These are phyloP conservation scores for Hippocampus barbouri DNA, from an alignment of 2,113 vertebrate genomes.

Conservation along the genomic window DNA sequence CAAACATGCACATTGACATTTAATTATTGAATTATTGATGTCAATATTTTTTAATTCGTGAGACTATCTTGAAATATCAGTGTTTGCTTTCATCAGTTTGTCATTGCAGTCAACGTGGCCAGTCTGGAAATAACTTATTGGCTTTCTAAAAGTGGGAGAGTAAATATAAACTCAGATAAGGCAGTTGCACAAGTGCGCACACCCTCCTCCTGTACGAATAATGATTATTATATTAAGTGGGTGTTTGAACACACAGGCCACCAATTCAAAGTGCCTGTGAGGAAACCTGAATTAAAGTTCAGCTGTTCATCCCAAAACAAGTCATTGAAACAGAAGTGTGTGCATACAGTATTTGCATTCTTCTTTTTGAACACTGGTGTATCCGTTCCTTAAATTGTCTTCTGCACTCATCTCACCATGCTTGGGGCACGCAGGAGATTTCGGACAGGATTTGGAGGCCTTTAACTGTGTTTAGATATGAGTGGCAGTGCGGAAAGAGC, in stretches of 20 bases:
- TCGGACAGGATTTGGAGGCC: slow-evolving; percentile 3
- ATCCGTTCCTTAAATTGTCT: too few relatives aligned
- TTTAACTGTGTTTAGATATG: slow-evolving; percentile 69
- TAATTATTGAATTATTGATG: not conserved
- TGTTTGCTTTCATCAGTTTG: too few relatives aligned
- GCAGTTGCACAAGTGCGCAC: too few relatives aligned
- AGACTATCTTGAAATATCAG: too few relatives aligned
- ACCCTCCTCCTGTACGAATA: too few relatives aligned
- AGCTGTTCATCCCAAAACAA: not conserved
- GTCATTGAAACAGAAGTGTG: not conserved
- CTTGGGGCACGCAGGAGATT: slow-evolving; percentile 56
- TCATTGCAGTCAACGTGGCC: too few relatives aligned
- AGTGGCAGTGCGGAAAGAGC: slow-evolving; percentile 69
- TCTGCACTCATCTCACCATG: slow-evolving; percentile 41
- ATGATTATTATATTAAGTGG: too few relatives aligned
- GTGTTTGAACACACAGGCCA: too few relatives aligned
- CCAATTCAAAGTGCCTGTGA: not conserved
- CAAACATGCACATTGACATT: not conserved
- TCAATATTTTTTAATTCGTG: too few relatives aligned
- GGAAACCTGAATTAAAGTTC: not conserved
- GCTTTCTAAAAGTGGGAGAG: too few relatives aligned
- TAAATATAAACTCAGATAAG: too few relatives aligned
- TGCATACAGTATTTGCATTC: not conserved
- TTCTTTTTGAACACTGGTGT: not conserved
- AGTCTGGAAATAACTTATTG: too few relatives aligned